These are phyloP conservation scores for Phyllotreta cruciferae DNA, from an alignment of 2,888 invertebrate species.

Conservation along the genomic window DNA sequence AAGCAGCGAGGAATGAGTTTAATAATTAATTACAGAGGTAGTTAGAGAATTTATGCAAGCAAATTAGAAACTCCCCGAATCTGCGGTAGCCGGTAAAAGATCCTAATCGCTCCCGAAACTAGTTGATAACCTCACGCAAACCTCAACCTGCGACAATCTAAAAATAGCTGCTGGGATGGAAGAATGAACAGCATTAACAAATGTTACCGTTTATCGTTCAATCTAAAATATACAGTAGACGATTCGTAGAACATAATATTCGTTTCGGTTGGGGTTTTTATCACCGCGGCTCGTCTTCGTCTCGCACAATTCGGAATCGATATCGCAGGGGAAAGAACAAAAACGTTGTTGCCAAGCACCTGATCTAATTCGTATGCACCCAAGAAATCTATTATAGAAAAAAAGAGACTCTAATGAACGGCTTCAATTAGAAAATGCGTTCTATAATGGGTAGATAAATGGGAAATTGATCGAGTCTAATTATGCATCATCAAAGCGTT, in stretches of 20 bases:
- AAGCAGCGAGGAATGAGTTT: background rate
- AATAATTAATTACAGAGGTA: background rate
- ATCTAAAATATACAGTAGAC: background rate
- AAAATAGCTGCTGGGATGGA: conserved; percentile 6
- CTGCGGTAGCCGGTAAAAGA: conserved; percentile 10
- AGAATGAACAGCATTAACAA: conserved; percentile 3
- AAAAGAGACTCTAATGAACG: too few species aligned
- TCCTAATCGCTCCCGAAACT: background rate
- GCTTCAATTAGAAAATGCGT: too few species aligned
- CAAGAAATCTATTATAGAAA: too few species aligned
- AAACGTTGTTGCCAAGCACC: conserved; percentile 6
- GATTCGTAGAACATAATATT: conserved; percentile 2
- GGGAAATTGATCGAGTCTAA: too few species aligned
- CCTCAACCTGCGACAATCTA: conserved; percentile 13
- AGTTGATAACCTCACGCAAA: conserved; percentile 15
- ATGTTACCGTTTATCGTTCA: background rate
- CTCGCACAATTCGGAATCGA: conserved; percentile 16
- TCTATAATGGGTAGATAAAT: too few species aligned
- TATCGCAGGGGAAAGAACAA: conserved; percentile 7
- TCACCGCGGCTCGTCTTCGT: conserved; percentile 7
- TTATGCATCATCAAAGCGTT: too few species aligned
- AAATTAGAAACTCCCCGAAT: background rate
- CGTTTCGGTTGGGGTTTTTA: background rate
- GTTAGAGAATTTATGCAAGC: background rate
- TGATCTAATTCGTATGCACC: background rate